Conservation (phyloP, 37 sponge, comb jelly and placozoan genomes). For the Cliona cf. orientalis region DNA sequence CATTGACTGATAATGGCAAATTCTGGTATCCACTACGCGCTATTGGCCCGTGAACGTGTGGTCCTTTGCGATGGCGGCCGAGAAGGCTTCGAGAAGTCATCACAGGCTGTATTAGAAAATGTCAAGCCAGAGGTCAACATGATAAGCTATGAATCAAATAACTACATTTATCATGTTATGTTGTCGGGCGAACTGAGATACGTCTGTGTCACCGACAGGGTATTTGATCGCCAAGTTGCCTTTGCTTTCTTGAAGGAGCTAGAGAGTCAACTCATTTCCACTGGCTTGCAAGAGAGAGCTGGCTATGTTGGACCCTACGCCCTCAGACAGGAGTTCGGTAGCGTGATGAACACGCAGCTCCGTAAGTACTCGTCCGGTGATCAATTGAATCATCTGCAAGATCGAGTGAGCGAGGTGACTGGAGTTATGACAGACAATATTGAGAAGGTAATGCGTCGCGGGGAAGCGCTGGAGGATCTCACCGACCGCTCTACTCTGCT, state of each 20-base stretch:
- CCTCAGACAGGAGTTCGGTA: not conserved
- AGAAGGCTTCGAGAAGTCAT: slow-evolving; percentile 8
- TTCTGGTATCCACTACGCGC: slow-evolving; percentile 13
- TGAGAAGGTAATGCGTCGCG: slow-evolving; percentile 18
- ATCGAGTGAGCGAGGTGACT: slow-evolving; percentile 6
- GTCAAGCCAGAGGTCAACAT: not conserved
- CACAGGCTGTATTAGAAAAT: slow-evolving; percentile 1
- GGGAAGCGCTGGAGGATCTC: slow-evolving; percentile 13
- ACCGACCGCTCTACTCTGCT: slow-evolving; percentile 8
- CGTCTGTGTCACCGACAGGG: slow-evolving; percentile 14
- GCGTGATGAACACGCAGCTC: not conserved
- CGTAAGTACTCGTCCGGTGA: not conserved
- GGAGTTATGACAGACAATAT: slow-evolving; percentile 17
- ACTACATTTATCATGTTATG: slow-evolving; percentile 5
- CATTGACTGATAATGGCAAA: not conserved
- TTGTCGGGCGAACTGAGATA: not conserved
- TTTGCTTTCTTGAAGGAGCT: not conserved
- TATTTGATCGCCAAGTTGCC: slow-evolving; percentile 15
- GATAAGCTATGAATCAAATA: slow-evolving; percentile 24
- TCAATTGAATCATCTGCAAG: not conserved
- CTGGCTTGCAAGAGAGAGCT: not conserved
- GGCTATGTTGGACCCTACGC: not conserved
- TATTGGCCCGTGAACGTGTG: slow-evolving; percentile 20
- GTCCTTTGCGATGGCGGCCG: slow-evolving; percentile 43
- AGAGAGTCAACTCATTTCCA: not conserved